These are phyloP conservation scores for Neria commutata DNA, from an alignment of 2,888 invertebrate species.

Conservation along the genomic window DNA sequence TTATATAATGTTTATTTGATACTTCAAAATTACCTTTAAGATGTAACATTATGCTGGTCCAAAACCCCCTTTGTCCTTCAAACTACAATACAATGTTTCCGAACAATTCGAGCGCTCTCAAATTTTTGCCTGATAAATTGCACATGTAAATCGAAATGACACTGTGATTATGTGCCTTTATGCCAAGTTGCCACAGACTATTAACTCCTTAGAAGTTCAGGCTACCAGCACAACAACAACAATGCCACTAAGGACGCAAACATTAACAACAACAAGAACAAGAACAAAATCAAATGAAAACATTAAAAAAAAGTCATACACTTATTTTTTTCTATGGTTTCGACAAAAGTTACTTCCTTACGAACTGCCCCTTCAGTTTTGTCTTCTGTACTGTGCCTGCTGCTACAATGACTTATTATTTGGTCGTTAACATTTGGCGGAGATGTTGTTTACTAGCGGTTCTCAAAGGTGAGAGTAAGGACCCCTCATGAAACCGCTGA, in stretches of 20 bases:
- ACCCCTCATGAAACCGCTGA: too few relatives aligned
- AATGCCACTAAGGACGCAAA: too few relatives aligned
- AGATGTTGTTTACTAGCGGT: not conserved
- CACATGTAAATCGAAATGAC: conserved; percentile 9
- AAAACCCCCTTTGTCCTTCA: too few relatives aligned
- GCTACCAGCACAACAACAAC: too few relatives aligned
- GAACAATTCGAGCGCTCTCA: too few relatives aligned
- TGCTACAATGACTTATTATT: conserved; percentile 1
- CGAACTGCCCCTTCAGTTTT: not conserved
- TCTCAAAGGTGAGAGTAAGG: too few relatives aligned
- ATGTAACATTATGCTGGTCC: too few relatives aligned
- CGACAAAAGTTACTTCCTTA: not conserved
- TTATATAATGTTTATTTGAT: too few relatives aligned
- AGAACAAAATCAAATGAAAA: not conserved
- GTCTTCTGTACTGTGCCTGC: not conserved
- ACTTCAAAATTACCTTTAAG: too few relatives aligned
- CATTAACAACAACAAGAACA: not conserved
- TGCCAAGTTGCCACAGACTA: not conserved
- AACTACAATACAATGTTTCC: too few relatives aligned
- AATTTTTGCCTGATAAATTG: conserved; percentile 3
- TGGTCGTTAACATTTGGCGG: conserved; percentile 7
- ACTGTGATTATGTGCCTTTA: not conserved
- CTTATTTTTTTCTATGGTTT: not conserved
- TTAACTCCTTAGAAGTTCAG: not conserved
- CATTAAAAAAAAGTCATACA: not conserved